phyloP scores from a whole-genome alignment of 2,888 invertebrate genomes.

The Scaptomyza tumidula region DNA sequence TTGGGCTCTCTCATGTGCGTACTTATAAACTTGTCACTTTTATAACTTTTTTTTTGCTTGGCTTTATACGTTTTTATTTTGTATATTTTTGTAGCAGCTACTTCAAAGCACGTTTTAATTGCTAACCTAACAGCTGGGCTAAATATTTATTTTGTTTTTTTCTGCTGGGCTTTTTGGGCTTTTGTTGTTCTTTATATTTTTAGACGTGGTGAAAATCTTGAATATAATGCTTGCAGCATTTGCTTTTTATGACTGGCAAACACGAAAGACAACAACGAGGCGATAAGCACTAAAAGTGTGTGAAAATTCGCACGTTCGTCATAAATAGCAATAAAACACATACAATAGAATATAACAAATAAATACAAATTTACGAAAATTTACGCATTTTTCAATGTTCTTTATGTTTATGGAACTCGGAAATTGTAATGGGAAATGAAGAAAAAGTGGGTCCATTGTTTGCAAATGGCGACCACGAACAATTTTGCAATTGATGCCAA shows the following conservation, averaged over 20 bases:
- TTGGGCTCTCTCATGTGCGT: constrained; percentile 49
- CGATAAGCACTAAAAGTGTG: constrained; percentile 58
- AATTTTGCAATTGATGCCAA: constrained; percentile 17
- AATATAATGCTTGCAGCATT: constrained; percentile 60
- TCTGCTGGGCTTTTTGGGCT: not conserved
- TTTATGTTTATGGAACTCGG: constrained; percentile 36
- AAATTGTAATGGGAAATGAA: constrained; percentile 24
- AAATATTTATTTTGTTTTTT: constrained; percentile 37
- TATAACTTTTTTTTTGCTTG: constrained; percentile 65
- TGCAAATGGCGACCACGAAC: constrained; percentile 16
- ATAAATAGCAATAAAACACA: constrained; percentile 67
- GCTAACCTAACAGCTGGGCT: constrained; percentile 65
- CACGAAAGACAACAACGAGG: constrained; percentile 57
- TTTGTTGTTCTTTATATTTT: constrained; percentile 49
- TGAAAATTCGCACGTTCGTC: constrained; percentile 76
- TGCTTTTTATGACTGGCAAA: constrained; percentile 64
- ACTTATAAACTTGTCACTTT: constrained; percentile 77
- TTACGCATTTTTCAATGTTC: constrained; percentile 36
- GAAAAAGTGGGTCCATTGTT: constrained; percentile 19
- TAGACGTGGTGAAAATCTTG: constrained; percentile 54
- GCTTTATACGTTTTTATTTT: not conserved
- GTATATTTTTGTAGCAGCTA: constrained; percentile 24
- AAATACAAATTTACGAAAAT: constrained; percentile 63
- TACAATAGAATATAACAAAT: constrained; percentile 41
- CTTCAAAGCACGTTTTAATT: constrained; percentile 70